A percentile compares a stretch with the other conserved stretches of the same genome.
phyloP scores from a whole-genome alignment of 2,888 invertebrate species.

The Himalopsyche kuldschensis region DNA sequence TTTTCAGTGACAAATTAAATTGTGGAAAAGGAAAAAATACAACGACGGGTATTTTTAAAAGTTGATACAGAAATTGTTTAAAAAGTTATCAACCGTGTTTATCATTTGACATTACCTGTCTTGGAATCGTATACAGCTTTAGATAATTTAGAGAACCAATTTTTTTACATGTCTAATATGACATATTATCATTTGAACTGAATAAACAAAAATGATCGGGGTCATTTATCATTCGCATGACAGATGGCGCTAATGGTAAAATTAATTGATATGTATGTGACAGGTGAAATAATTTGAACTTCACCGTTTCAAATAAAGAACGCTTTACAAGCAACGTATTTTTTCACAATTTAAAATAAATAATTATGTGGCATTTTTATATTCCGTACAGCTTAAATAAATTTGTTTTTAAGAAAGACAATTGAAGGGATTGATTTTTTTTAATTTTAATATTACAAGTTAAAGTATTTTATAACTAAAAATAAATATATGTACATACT shows the following conservation, averaged over 20 bases:
- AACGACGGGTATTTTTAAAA: neutral
- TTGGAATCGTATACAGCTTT: neutral
- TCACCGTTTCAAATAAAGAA: neutral
- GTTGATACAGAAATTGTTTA: neutral
- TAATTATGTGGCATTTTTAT: neutral
- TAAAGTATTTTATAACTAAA: too few relatives aligned
- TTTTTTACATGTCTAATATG: neutral
- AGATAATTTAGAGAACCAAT: neutral
- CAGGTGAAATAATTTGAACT: neutral
- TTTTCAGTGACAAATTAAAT: neutral
- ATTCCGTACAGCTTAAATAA: too few relatives aligned
- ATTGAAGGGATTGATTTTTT: too few relatives aligned
- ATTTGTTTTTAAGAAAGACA: neutral
- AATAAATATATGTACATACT: too few relatives aligned
- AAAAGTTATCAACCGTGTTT: neutral
- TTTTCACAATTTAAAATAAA: neutral
- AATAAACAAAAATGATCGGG: neutral
- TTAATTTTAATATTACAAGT: too few relatives aligned
- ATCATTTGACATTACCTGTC: neutral
- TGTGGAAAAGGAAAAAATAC: neutral
- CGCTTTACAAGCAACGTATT: neutral
- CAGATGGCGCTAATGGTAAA: conserved; percentile 1
- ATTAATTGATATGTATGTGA: conserved; percentile 5
- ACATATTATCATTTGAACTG: neutral
- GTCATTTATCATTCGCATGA: neutral